Percentiles rank a stretch among this genome's conserved stretches.
These are phyloP conservation scores for Arrhopalites spinosus DNA, from an alignment of 2,888 invertebrate species.

Conservation along the genomic window DNA sequence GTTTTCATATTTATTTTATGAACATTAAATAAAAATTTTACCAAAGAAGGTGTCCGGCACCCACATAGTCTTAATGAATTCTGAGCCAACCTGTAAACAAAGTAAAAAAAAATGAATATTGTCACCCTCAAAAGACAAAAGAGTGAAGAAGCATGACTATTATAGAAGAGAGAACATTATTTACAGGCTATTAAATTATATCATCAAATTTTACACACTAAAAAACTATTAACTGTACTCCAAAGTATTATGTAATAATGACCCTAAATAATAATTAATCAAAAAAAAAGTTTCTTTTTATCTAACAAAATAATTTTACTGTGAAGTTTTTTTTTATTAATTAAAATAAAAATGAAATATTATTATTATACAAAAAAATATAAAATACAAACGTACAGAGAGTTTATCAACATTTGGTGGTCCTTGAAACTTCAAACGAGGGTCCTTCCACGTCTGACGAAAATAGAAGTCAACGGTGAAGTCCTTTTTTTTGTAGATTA, in stretches of 20 bases:
- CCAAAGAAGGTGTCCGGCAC: slow-evolving; percentile 98
- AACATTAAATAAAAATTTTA: slow-evolving; percentile 1
- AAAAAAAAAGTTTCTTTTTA: too few species aligned
- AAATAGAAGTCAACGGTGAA: slow-evolving; percentile 99
- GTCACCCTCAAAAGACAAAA: neutral
- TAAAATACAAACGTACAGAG: slow-evolving; percentile 72
- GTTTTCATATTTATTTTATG: too few species aligned
- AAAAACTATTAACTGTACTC: too few species aligned
- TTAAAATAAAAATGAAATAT: too few species aligned
- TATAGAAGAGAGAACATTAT: too few species aligned
- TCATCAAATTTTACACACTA: too few species aligned
- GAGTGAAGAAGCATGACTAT: neutral
- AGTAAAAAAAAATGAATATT: neutral
- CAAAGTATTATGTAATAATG: neutral
- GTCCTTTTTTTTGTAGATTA: slow-evolving; percentile 65
- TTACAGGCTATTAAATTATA: too few species aligned
- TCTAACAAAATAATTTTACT: too few species aligned
- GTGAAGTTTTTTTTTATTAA: too few species aligned
- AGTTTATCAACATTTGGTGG: slow-evolving; percentile 86
- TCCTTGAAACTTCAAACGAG: slow-evolving; percentile 89
- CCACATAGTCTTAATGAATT: slow-evolving; percentile 98
- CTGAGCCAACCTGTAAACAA: slow-evolving; percentile 73
- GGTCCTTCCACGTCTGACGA: slow-evolving; percentile 98
- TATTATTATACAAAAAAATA: too few species aligned
- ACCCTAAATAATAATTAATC: neutral